A percentile compares a stretch with the other conserved stretches of the same genome.
phyloP scores from a whole-genome alignment of 2,797 vertebrate genomes.

The Botia kubotai region DNA sequence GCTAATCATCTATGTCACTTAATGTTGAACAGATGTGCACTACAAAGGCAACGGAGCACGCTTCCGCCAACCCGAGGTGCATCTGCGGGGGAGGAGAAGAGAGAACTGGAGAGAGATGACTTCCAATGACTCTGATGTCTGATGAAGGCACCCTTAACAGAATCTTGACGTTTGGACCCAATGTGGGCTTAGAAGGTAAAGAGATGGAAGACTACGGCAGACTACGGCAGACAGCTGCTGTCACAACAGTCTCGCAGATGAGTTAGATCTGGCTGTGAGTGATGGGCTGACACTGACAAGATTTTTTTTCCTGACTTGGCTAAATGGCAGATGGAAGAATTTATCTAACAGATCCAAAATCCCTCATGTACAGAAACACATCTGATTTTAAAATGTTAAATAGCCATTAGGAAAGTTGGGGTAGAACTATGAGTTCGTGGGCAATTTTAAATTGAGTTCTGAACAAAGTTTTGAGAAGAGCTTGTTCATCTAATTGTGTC shows the following conservation, averaged over 20 bases:
- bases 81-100: conserved; percentile 70
- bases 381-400: conserved; percentile 23
- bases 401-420: conserved; percentile 1
- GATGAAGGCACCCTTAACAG: conserved; percentile 75
- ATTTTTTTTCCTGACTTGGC: conserved; percentile 62
- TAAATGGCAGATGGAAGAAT: conserved; percentile 80
- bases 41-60: conserved; percentile 74
- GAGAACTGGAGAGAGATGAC: conserved; percentile 25
- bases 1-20: conserved; percentile 80
- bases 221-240: conserved; percentile 75
- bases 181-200: conserved; percentile 74
- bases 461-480: not conserved
- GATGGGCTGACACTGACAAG: conserved; percentile 73
- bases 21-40: conserved; percentile 78
- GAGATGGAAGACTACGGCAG: conserved; percentile 75
- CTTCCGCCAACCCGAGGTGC: conserved; percentile 73
- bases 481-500: not conserved
- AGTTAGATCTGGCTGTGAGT: conserved; percentile 74
- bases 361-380: conserved; percentile 53
- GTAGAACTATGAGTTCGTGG: conserved; percentile 18
- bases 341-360: conserved; percentile 75
- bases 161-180: conserved; percentile 73
- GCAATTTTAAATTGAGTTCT: not conserved
- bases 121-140: conserved; percentile 75
- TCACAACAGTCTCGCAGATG: conserved; percentile 78